These are phyloP conservation scores for Otolemur crassicaudatus DNA, from an alignment of 2,797 vertebrate species.

Conservation along the genomic window DNA sequence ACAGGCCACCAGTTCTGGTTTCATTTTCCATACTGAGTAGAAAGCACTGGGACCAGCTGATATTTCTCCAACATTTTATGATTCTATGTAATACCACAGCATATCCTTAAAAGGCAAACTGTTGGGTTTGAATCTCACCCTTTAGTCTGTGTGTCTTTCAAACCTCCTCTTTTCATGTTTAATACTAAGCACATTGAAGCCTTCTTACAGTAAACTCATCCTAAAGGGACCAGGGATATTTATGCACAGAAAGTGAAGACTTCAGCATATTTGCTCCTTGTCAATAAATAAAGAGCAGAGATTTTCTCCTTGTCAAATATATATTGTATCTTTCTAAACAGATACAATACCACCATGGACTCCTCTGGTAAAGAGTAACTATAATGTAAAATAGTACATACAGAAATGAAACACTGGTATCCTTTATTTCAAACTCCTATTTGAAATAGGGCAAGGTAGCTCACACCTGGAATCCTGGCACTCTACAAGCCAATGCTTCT, in stretches of 20 bases:
- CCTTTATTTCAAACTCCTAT: conserved; percentile 32
- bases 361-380: not conserved
- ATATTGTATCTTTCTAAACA: not conserved
- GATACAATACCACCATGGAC: not conserved
- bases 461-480: too few relatives aligned
- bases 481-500: too few relatives aligned
- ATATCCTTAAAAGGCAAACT: conserved; percentile 38
- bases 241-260: not conserved
- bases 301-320: not conserved
- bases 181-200: not conserved
- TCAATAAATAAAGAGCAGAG: not conserved
- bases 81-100: not conserved
- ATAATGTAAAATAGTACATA: not conserved
- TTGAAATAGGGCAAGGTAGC: not conserved
- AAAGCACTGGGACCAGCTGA: not conserved
- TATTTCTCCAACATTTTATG: not conserved
- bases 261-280: conserved; percentile 3
- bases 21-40: not conserved
- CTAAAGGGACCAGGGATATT: not conserved
- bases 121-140: not conserved
- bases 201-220: not conserved
- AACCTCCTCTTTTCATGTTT: not conserved
- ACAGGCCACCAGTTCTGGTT: conserved; percentile 8
- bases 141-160: not conserved
- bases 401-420: not conserved